These are phyloP conservation scores for Anas capensis DNA, from an alignment of 2,797 vertebrate genomes.

Conservation along the genomic window DNA sequence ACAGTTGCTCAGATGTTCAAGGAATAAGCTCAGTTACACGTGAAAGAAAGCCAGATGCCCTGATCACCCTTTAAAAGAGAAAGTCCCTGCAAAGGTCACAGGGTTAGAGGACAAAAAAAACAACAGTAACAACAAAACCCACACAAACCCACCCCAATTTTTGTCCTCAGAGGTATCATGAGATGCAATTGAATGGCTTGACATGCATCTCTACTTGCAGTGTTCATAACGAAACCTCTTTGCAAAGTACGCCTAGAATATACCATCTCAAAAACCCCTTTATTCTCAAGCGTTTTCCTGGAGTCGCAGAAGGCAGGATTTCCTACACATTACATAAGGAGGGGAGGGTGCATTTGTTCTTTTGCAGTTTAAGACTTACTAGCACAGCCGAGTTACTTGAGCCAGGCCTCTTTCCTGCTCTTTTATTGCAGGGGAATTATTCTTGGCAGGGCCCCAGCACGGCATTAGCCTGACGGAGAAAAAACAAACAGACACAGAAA, in stretches of 20 bases:
- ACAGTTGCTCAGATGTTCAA: neutral
- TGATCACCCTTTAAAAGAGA: neutral
- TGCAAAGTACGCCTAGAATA: neutral
- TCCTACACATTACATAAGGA: constrained; percentile 62
- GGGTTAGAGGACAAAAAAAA: neutral
- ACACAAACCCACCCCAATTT: neutral
- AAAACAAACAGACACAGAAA: neutral
- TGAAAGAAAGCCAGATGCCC: neutral
- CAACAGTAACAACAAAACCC: neutral
- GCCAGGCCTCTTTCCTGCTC: constrained; percentile 51
- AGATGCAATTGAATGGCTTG: neutral
- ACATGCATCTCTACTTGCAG: neutral
- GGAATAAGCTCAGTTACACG: neutral
- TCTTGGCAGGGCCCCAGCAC: constrained; percentile 47
- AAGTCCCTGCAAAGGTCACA: neutral
- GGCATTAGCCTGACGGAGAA: neutral
- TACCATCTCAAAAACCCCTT: neutral
- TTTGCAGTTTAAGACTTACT: neutral
- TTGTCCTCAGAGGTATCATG: neutral
- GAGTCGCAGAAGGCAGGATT: constrained; percentile 55
- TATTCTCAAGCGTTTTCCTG: constrained; percentile 12
- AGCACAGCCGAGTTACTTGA: neutral
- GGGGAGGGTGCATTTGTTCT: constrained; percentile 28
- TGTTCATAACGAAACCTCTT: neutral
- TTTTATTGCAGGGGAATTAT: constrained; percentile 57